Conservation (phyloP, 2,888 invertebrate species). For the Perizoma affinitatum region DNA sequence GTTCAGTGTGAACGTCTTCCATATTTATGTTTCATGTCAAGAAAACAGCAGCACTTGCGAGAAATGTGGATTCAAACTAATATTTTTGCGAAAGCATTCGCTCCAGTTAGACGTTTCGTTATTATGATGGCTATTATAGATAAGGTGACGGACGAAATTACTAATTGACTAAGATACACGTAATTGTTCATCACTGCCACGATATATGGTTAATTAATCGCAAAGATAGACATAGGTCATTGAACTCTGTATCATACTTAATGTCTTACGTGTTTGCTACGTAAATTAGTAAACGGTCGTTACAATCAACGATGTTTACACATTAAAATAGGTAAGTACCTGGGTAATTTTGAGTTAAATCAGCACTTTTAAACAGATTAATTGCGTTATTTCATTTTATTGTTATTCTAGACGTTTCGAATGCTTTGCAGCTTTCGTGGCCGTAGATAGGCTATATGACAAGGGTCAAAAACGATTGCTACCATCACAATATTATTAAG, state of each 20-base stretch:
- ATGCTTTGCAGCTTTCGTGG: no score
- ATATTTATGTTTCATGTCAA: slow-evolving; percentile 49
- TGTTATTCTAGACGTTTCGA: no score
- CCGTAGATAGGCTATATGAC: no score
- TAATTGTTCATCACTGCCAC: not conserved
- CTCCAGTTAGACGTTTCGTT: not conserved
- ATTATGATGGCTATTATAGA: no score
- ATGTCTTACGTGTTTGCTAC: slow-evolving; percentile 3
- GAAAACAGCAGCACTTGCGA: slow-evolving; percentile 27
- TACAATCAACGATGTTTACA: slow-evolving; percentile 46
- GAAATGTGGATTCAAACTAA: not conserved
- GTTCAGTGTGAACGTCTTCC: slow-evolving; percentile 74
- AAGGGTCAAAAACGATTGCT: no score
- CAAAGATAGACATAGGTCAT: not conserved
- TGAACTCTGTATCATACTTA: not conserved
- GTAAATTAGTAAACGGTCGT: slow-evolving; percentile 43
- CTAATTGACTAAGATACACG: not conserved
- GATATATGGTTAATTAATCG: not conserved
- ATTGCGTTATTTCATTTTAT: no score
- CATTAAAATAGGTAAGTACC: slow-evolving; percentile 45
- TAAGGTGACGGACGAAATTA: no score
- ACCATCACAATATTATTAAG: no score
- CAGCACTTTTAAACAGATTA: no score
- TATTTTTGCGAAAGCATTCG: not conserved
- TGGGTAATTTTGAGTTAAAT: no score